phyloP scores from a whole-genome alignment of 2,888 invertebrate species.

The Ametastegia equiseti region DNA sequence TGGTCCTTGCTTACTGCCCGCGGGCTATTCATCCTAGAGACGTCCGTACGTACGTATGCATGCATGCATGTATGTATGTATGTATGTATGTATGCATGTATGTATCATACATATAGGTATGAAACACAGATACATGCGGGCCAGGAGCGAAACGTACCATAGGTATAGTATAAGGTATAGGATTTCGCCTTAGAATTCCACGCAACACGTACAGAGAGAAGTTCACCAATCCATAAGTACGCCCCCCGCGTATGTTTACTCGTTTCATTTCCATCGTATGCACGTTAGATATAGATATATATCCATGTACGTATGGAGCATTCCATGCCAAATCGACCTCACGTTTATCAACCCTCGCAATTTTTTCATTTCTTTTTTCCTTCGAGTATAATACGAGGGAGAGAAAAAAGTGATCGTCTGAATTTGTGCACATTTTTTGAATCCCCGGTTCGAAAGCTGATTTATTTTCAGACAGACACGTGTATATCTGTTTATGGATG shows the following conservation, averaged over 20 bases:
- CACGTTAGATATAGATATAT: too few species aligned
- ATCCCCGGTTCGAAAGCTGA: too few species aligned
- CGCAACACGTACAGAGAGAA: not conserved
- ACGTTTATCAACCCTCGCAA: too few species aligned
- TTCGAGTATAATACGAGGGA: too few species aligned
- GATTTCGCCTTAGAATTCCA: conserved; percentile 24
- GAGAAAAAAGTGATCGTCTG: too few species aligned
- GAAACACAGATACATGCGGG: not conserved
- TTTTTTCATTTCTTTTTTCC: too few species aligned
- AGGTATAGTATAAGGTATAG: not conserved
- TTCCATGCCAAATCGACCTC: too few species aligned
- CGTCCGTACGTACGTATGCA: conserved; percentile 34
- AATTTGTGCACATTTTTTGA: too few species aligned
- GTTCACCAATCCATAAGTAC: not conserved
- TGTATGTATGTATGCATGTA: conserved; percentile 38
- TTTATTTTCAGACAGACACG: too few species aligned
- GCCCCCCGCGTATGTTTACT: not conserved
- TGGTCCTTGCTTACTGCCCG: not conserved
- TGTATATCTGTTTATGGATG: too few species aligned
- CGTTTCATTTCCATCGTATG: conserved; percentile 5
- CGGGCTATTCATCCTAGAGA: conserved; percentile 10
- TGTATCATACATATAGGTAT: not conserved
- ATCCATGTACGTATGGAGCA: too few species aligned
- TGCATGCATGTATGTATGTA: not conserved
- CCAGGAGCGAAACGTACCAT: not conserved